Percentiles rank a stretch among this genome's conserved stretches.
These are phyloP conservation scores for Porites evermanni DNA, from an alignment of 92 coral and sea anemone genomes.

Conservation along the genomic window DNA sequence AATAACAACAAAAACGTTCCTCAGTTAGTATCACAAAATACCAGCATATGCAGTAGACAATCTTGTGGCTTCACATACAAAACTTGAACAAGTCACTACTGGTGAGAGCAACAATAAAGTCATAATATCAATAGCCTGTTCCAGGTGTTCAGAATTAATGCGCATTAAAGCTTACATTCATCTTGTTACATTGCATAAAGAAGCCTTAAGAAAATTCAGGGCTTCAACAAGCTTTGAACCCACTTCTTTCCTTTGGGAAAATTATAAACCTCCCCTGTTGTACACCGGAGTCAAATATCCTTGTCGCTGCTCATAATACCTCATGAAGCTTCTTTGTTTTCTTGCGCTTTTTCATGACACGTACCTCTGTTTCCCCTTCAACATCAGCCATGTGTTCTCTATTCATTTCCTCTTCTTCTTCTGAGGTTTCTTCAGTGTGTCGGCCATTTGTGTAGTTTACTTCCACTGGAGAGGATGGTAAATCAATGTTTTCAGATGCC, in stretches of 20 bases:
- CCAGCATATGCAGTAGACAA: not conserved
- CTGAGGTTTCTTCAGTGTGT: not conserved
- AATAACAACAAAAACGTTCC: not conserved
- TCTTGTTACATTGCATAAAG: too few relatives aligned
- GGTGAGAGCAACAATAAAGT: too few relatives aligned
- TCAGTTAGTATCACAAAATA: not conserved
- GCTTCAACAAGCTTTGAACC: too few relatives aligned
- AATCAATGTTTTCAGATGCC: not conserved
- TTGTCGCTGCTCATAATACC: not conserved
- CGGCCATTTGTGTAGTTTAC: not conserved
- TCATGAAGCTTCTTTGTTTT: constrained; percentile 13
- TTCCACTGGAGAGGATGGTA: not conserved
- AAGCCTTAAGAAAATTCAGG: too few relatives aligned
- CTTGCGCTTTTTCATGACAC: constrained; percentile 4
- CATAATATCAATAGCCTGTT: too few relatives aligned
- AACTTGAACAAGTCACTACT: too few relatives aligned
- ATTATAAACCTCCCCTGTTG: too few relatives aligned
- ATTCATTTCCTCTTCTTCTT: not conserved
- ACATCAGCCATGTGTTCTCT: constrained; percentile 6
- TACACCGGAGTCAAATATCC: not conserved
- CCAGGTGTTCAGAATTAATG: too few relatives aligned
- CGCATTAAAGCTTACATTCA: too few relatives aligned
- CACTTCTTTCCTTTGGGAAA: too few relatives aligned
- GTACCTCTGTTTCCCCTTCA: not conserved
- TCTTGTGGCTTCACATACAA: not conserved